A percentile compares a stretch with the other conserved stretches of the same genome.
phyloP scores from a whole-genome alignment of 2,888 invertebrate species.

The Harpalus rufipes region DNA sequence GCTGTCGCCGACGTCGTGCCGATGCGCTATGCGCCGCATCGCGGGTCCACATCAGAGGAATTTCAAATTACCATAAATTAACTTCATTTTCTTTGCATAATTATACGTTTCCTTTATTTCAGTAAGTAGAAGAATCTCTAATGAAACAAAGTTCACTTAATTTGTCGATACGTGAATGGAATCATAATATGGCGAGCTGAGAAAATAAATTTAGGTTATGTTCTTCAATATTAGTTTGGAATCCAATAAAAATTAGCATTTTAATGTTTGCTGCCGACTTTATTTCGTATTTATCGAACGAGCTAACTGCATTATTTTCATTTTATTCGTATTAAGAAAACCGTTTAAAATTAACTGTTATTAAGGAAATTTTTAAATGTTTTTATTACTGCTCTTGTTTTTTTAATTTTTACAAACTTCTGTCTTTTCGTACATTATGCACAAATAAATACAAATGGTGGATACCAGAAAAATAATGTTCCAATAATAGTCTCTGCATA shows the following conservation, averaged over 20 bases:
- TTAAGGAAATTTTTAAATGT: slow-evolving; percentile 35
- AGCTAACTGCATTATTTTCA: slow-evolving; percentile 47
- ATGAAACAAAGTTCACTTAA: slow-evolving; percentile 66
- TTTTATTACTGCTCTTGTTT: neutral
- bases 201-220: slow-evolving; percentile 52
- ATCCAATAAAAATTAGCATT: slow-evolving; percentile 63
- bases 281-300: slow-evolving; percentile 45
- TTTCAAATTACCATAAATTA: slow-evolving; percentile 66
- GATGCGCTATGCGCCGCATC: neutral
- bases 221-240: slow-evolving; percentile 59
- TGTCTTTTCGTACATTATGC: neutral
- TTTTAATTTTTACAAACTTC: slow-evolving; percentile 1
- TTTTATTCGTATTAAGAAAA: slow-evolving; percentile 49
- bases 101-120: slow-evolving; percentile 67
- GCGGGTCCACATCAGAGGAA: slow-evolving; percentile 63
- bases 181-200: slow-evolving; percentile 57
- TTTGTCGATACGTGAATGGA: slow-evolving; percentile 65
- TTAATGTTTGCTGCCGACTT: slow-evolving; percentile 54
- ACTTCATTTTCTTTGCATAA: slow-evolving; percentile 66
- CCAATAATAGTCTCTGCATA: no score
- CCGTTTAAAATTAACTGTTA: slow-evolving; percentile 13
- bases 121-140: slow-evolving; percentile 67
- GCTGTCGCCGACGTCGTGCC: neutral
- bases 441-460: neutral
- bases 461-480: no score